Evolutionary conservation across 2,888 invertebrate species (phyloP).

Genomic region (Acronicta aceris): DNA sequence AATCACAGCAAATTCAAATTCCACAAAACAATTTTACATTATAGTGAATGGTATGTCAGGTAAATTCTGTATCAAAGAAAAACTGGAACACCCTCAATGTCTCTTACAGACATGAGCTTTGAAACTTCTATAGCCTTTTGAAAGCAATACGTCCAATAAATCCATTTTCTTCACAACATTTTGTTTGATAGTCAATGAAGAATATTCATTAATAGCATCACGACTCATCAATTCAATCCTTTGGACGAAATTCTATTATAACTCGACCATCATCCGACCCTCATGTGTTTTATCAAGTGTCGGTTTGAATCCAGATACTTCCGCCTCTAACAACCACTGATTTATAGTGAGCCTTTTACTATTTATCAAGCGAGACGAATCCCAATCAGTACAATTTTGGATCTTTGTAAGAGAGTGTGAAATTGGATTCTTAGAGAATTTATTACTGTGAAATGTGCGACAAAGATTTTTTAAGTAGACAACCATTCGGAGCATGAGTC

Average conservation of each 20-base stretch:
- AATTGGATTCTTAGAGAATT: conserved; percentile 56
- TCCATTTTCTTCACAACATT: conserved; percentile 27
- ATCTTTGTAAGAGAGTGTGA: conserved; percentile 61
- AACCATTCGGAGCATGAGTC: conserved; percentile 48
- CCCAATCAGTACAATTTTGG: conserved; percentile 69
- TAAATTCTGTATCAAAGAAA: conserved; percentile 16
- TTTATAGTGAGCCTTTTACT: conserved; percentile 72
- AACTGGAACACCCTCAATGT: conserved; percentile 31
- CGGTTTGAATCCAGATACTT: conserved; percentile 58
- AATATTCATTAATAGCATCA: conserved; percentile 36
- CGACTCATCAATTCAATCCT: conserved; percentile 39
- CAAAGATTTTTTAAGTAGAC: conserved; percentile 40
- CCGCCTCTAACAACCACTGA: conserved; percentile 70
- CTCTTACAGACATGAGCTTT: conserved; percentile 36
- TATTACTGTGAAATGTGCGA: conserved; percentile 44
- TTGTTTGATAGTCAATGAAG: conserved; percentile 30
- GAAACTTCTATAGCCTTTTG: conserved; percentile 43
- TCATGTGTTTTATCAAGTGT: conserved; percentile 56
- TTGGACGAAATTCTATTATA: conserved; percentile 34
- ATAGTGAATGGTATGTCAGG: conserved; percentile 10
- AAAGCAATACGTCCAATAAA: conserved; percentile 45
- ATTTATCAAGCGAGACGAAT: conserved; percentile 74
- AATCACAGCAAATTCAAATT: background rate
- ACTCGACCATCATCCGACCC: conserved; percentile 47
- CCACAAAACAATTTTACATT: conserved; percentile 4